phyloP scores from a whole-genome alignment of 2,888 invertebrate genomes.

The Tortricodes alternella region DNA sequence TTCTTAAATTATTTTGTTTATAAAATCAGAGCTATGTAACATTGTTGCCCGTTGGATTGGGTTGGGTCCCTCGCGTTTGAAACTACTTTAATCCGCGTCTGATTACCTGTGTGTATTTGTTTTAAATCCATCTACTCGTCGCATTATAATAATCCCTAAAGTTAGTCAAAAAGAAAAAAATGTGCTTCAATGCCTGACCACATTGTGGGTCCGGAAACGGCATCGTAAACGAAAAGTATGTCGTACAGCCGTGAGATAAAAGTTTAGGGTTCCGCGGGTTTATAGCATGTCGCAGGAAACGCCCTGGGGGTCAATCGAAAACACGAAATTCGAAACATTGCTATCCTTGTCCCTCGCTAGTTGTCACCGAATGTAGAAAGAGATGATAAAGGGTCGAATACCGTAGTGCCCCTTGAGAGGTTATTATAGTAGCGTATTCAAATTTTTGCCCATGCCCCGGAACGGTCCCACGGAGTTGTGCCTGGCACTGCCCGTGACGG shows the following conservation, averaged over 20 bases:
- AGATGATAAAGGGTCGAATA: not conserved
- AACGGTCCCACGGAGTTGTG: slow-evolving; percentile 45
- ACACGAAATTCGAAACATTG: too few species aligned
- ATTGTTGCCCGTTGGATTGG: too few species aligned
- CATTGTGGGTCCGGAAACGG: slow-evolving; percentile 20
- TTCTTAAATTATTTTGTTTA: too few species aligned
- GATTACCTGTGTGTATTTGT: too few species aligned
- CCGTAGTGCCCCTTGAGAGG: slow-evolving; percentile 15
- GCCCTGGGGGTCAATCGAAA: too few species aligned
- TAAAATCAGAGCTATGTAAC: too few species aligned
- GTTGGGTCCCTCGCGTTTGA: too few species aligned
- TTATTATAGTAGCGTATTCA: slow-evolving; percentile 41
- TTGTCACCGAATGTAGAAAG: not conserved
- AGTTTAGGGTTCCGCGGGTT: slow-evolving; percentile 9
- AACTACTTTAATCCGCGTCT: too few species aligned
- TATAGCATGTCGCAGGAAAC: slow-evolving; percentile 13
- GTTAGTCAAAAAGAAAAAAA: not conserved
- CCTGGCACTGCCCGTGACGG: slow-evolving; percentile 42
- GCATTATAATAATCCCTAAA: too few species aligned
- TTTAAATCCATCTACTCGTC: too few species aligned
- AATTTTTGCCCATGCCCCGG: slow-evolving; percentile 38
- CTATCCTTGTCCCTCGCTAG: not conserved
- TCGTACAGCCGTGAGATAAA: slow-evolving; percentile 13
- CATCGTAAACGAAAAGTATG: slow-evolving; percentile 16
- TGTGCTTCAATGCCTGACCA: not conserved